Evolutionary conservation across 2,888 invertebrate genomes (phyloP), one percentile per base, ranked within the genome.

Genomic region (Cerastis rubricosa): DNA sequence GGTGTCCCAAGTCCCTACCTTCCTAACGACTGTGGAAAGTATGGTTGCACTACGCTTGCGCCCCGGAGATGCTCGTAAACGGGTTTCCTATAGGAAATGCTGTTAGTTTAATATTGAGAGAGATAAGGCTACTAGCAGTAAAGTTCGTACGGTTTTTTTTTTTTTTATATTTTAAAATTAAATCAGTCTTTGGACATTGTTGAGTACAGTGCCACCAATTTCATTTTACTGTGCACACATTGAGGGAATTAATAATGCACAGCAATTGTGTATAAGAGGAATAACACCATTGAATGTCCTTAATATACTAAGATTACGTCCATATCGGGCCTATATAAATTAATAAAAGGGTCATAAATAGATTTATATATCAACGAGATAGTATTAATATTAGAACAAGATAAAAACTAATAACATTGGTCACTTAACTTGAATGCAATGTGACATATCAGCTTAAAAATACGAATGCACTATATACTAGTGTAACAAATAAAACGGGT

Each of bases 101-200:
- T 78, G 77, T 87, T 81, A 79, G 79, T 76, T 87, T 76, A 71
- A 81, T 83, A 84, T 83, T 74, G 71, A 74, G 49, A 68, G 68
- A 73, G 70, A 78, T 84, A 76, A 82, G 74, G 61, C 25, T 65
- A n/a, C 45, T 12, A 35, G 57, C 22, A 6, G n/a, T 65, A 63
- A 61, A 66, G 40, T 25, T 69, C 69, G 40, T 19, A 61, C 43
- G 61, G 71, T 19, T 66, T 69, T 51, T 51, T 57, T 51, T 51
- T 57, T 74, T 40, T 25, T 35, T 47, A 47, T 67, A 68, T 14
- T 63, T 67, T 69, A n/a, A 57, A 74, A 71, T 70, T 47, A 47
- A n/a, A n/a, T 35, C 7, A 2, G 7, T 12, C 12, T 78, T 54
- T 29, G 29, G 2, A 25, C 3, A 47, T 14, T 45, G 17, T 14